These are phyloP conservation scores for Turdus rufiventris DNA, from an alignment of 2,113 vertebrate genomes.

Conservation along the genomic window DNA sequence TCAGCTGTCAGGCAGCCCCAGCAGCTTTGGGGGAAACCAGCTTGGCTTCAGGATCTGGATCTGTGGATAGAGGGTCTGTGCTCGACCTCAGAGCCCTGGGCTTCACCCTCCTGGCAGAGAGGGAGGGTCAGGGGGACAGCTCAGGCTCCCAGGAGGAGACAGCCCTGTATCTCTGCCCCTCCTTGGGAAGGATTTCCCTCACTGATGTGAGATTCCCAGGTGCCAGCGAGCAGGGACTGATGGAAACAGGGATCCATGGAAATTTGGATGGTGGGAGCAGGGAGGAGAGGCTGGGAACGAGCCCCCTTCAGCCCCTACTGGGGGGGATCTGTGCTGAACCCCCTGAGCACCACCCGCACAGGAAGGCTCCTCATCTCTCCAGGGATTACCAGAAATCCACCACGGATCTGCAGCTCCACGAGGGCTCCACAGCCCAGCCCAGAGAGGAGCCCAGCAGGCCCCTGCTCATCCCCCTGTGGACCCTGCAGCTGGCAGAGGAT, in stretches of 20 bases:
- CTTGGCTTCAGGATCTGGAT: background rate
- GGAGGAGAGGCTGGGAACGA: background rate
- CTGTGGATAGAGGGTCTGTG: background rate
- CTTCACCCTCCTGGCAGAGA: background rate
- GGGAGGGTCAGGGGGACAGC: background rate
- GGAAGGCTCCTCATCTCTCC: background rate
- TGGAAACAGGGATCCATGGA: too few species aligned
- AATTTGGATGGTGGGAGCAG: background rate
- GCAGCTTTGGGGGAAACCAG: background rate
- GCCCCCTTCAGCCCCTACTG: background rate
- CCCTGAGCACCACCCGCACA: rapidly evolving
- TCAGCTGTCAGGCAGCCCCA: background rate
- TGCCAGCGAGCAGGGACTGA: background rate
- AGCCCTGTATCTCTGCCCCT: background rate
- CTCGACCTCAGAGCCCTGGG: background rate
- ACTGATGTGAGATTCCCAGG: background rate
- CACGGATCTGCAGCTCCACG: rapidly evolving
- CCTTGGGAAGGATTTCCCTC: background rate
- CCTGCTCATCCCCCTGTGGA: background rate
- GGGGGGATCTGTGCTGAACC: background rate
- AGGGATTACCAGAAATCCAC: rapidly evolving
- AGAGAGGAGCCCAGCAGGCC: background rate
- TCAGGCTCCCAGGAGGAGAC: background rate
- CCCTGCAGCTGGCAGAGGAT: slow-evolving; percentile 12
- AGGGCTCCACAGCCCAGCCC: background rate